Evolutionary conservation across 1,140 invertebrate genomes (phyloP).

Genomic region (Mesaphorura yosii): DNA sequence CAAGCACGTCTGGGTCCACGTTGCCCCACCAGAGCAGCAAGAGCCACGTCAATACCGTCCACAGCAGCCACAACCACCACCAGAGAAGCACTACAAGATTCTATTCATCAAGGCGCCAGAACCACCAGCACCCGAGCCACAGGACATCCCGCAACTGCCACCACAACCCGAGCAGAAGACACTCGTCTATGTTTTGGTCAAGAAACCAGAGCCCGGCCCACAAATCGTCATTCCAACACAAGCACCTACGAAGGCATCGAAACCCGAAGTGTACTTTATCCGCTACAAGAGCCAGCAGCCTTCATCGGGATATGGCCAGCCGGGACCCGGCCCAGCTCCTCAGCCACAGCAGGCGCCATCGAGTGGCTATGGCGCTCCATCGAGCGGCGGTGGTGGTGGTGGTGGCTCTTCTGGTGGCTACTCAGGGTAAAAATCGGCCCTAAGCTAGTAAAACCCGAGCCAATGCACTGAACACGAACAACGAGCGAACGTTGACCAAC

Average conservation of each 20-base stretch:
- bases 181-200: conserved; percentile 74
- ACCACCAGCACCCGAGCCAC: conserved; percentile 61
- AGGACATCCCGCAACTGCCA: conserved; percentile 55
- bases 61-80: conserved; percentile 41
- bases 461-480: background rate
- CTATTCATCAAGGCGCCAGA: conserved; percentile 78
- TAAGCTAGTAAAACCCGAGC: background rate
- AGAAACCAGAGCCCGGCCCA: conserved; percentile 71
- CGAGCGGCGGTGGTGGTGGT: too few species aligned
- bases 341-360: conserved; percentile 2
- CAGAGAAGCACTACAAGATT: conserved; percentile 79
- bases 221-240: conserved; percentile 60
- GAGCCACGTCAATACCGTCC: conserved; percentile 48
- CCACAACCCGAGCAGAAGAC: conserved; percentile 76
- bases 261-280: conserved; percentile 79
- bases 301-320: background rate
- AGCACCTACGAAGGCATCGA: conserved; percentile 63
- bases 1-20: conserved; percentile 74
- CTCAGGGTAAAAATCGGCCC: background rate
- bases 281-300: conserved; percentile 52
- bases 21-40: conserved; percentile 61
- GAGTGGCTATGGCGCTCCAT: background rate
- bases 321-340: background rate
- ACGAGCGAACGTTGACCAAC: background rate
- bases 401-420: conserved; percentile 6